Base-by-base conservation (phyloP, 2,113 vertebrate species). In the Myrmophylax atrothorax region DNA sequence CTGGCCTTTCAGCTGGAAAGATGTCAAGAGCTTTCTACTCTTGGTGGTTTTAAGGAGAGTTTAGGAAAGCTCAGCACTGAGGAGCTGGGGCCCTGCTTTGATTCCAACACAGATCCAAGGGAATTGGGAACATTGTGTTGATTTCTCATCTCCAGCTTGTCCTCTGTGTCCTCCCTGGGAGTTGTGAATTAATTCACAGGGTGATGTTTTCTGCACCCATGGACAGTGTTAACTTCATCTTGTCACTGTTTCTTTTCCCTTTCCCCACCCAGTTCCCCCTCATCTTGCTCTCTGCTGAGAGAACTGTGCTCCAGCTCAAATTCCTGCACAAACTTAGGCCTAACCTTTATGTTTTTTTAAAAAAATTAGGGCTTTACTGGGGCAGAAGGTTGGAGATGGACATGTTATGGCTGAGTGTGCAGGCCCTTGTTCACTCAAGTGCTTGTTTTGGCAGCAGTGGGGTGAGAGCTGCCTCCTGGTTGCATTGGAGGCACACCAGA, bases 241-340 rank as follows among this genome's bases (percentile, higher is more conserved):
- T 4, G 1, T 47, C 40, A 38, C 42, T 0, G 0, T 58, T 89
- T 24, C 67, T 76, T 81, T 81, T 66, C 44, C 68, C 18, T 38
- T 84, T 76, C 44, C 40, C 63, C 62, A 60, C 25, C 50, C 53
- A 22, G 19, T 44, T 52, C 35, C 35, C 33, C 26, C 47, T 79
- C 23, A 18, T 13, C 15, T 62, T 16, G 6, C 15, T 8, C 42
- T 77, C 55, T 59, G 35, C 77, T 19, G 10, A 29, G 31, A 59
- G 44, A 10, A 33, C 56, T 67, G 29, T 40, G 58, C 74, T 91
- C n/a, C 62, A 60, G 23, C 63, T 33, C 29, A 28, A 40, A 40
- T 75, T n/a, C 16, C 17, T 59, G 38, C 52, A 79, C 29, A 53
- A 50, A 47, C 10, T 12, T n/a, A 28, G 84, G 42, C 79, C 42